These are phyloP conservation scores for Smittia sp. DNA, from an alignment of 2,888 invertebrate species.

Conservation along the genomic window DNA sequence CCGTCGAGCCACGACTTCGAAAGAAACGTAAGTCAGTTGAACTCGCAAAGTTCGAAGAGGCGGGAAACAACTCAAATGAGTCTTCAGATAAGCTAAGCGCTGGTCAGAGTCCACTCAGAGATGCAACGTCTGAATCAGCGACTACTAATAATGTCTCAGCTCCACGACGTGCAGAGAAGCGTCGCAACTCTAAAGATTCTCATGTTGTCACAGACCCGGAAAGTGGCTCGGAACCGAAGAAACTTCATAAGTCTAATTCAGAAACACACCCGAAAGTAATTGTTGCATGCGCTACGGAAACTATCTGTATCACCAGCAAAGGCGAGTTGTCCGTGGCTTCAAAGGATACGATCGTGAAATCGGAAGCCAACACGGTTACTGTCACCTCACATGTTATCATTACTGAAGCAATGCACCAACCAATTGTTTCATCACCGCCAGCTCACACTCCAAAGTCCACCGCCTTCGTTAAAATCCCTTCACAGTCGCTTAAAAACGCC, in stretches of 20 bases:
- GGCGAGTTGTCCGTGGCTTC: constrained; percentile 1
- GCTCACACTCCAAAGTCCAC: background rate
- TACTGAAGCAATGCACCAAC: constrained; percentile 7
- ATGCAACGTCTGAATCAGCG: constrained; percentile 35
- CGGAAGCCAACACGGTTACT: constrained; percentile 14
- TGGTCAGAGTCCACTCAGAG: constrained; percentile 39
- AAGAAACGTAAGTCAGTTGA: constrained; percentile 20
- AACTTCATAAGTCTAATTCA: background rate
- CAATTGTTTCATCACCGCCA: constrained; percentile 8
- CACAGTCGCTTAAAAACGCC: constrained; percentile 10
- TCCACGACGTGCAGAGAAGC: background rate
- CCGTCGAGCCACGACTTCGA: background rate
- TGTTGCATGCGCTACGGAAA: constrained; percentile 9
- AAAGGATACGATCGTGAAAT: background rate
- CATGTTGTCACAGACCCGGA: background rate
- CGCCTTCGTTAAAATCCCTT: background rate
- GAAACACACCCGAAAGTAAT: background rate
- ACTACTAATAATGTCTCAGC: background rate
- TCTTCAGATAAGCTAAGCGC: background rate
- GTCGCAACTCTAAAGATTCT: constrained; percentile 20
- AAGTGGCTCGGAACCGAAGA: background rate
- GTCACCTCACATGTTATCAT: constrained; percentile 38
- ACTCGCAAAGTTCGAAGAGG: background rate
- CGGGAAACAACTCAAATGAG: background rate
- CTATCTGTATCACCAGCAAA: constrained; percentile 35